These are phyloP conservation scores for Machimus rusticus DNA, from an alignment of 2,888 invertebrate species.

Conservation along the genomic window DNA sequence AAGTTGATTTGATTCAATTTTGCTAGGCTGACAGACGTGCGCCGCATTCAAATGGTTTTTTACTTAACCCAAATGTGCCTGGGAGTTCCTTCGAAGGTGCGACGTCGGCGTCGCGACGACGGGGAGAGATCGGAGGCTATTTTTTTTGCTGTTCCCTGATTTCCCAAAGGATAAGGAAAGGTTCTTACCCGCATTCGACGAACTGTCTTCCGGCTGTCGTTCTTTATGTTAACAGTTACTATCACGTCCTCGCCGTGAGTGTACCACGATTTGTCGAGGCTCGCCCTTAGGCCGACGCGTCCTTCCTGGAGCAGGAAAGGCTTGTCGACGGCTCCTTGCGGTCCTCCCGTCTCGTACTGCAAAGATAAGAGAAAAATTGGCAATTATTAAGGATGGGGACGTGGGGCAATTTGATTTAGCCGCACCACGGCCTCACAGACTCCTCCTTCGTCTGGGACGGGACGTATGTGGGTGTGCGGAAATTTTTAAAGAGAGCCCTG, in stretches of 20 bases:
- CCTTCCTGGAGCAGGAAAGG: conserved; percentile 88
- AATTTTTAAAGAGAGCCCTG: not conserved
- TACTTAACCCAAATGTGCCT: not conserved
- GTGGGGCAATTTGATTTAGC: not conserved
- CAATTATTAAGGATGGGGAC: not conserved
- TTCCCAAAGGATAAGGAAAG: not conserved
- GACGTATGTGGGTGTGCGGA: not conserved
- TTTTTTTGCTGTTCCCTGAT: not conserved
- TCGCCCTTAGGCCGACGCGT: conserved; percentile 78
- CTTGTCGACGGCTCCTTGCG: conserved; percentile 77
- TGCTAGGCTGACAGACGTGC: not conserved
- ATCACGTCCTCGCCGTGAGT: conserved; percentile 82
- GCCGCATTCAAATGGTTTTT: conserved; percentile 15
- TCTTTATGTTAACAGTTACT: conserved; percentile 77
- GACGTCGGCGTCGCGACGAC: not conserved
- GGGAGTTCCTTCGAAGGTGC: not conserved
- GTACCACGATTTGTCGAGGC: conserved; percentile 82
- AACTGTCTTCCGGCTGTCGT: conserved; percentile 85
- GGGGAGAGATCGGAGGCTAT: not conserved
- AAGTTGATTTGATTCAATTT: conserved; percentile 24
- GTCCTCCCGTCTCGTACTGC: conserved; percentile 66
- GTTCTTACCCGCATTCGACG: conserved; percentile 78
- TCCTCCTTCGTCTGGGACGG: not conserved
- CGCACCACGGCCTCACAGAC: not conserved
- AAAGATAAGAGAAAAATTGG: conserved; percentile 40